Conservation (phyloP, 2,888 invertebrate species). For the Elysia crispata region DNA sequence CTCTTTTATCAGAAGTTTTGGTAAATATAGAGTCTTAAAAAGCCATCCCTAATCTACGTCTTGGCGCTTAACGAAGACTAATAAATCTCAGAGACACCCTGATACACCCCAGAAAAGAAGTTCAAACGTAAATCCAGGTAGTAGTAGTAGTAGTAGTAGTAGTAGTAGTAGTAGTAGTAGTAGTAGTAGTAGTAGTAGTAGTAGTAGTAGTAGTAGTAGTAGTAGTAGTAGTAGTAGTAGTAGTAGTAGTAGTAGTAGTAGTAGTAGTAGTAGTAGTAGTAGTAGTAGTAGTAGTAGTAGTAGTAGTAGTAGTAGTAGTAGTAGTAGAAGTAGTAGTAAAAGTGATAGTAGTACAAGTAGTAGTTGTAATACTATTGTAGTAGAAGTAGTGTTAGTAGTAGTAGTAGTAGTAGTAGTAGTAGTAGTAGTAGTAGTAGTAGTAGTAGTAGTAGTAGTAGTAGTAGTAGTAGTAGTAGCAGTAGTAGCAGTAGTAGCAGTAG, state of each 20-base stretch:
- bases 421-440: slow-evolving; percentile 15
- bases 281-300: slow-evolving; percentile 13
- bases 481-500: slow-evolving; percentile 37
- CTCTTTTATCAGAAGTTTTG: too few species aligned
- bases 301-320: not conserved
- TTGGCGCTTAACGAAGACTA: not conserved
- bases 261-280: slow-evolving; percentile 20
- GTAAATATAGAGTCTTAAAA: too few species aligned
- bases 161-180: slow-evolving; percentile 41
- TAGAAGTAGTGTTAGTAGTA: too few species aligned
- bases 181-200: slow-evolving; percentile 30
- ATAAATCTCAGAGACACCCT: not conserved
- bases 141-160: slow-evolving; percentile 44
- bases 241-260: slow-evolving; percentile 31
- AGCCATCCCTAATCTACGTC: too few species aligned
- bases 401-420: slow-evolving; percentile 1
- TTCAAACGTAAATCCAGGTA: too few species aligned
- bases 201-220: slow-evolving; percentile 35
- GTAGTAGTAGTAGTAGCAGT: slow-evolving; percentile 36
- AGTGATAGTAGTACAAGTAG: not conserved
- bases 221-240: slow-evolving; percentile 31
- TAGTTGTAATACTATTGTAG: not conserved
- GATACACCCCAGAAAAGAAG: slow-evolving; percentile 10
- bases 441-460: slow-evolving; percentile 17
- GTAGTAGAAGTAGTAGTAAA: not conserved